Conservation (phyloP, 2,888 invertebrate genomes). For the Hirtodrosophila trivittata region DNA sequence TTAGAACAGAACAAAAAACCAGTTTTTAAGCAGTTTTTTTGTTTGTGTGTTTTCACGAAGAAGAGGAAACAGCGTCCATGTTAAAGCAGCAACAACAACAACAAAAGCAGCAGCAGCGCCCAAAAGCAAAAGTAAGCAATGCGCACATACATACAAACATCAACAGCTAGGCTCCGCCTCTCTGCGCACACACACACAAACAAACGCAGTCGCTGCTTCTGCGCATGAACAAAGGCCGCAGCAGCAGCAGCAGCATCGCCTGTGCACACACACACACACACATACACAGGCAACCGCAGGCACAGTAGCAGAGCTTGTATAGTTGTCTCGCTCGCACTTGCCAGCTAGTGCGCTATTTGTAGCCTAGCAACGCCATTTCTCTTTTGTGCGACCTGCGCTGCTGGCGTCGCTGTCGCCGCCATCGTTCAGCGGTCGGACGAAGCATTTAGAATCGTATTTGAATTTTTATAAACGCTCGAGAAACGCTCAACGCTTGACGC, state of each 20-base stretch:
- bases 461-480: conserved; percentile 82
- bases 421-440: conserved; percentile 43
- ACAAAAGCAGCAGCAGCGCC: conserved; percentile 6
- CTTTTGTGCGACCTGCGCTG: conserved; percentile 32
- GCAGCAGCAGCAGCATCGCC: conserved; percentile 11
- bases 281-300: conserved; percentile 14
- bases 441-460: conserved; percentile 80
- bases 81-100: conserved; percentile 29
- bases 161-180: conserved; percentile 42
- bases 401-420: conserved; percentile 52
- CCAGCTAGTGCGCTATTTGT: background rate
- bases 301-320: conserved; percentile 42
- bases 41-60: conserved; percentile 12
- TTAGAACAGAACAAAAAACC: conserved; percentile 52
- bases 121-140: conserved; percentile 50
- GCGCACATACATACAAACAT: conserved; percentile 9
- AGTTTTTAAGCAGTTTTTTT: conserved; percentile 25
- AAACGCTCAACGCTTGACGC: conserved; percentile 75
- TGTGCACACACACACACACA: conserved; percentile 14
- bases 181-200: conserved; percentile 13
- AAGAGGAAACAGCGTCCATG: conserved; percentile 51
- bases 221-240: conserved; percentile 56
- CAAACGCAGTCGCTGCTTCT: conserved; percentile 19
- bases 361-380: conserved; percentile 59
- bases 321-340: conserved; percentile 57